Evolutionary conservation across 2,888 invertebrate genomes (phyloP), one percentile per base, ranked within the genome.

Genomic region (Ptilodon capucinus): DNA sequence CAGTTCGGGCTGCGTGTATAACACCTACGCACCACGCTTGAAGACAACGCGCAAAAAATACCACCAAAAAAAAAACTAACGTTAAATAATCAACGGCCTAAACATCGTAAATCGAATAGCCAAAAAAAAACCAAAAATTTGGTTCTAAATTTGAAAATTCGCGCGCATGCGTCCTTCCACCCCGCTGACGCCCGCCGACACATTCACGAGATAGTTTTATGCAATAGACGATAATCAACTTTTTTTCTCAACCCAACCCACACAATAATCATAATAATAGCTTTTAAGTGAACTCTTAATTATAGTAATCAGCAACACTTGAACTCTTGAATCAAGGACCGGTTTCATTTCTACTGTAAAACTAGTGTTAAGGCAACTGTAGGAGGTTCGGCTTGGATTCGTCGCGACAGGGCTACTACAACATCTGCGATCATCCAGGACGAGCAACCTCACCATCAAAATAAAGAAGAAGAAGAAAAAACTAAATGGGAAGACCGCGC

Each of bases 261-360:
- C 70, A 73, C 60, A 64, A 86, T 91, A 88, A 86, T 88, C 84
- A 76, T 68, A 60, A 60, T 19, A 78, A 85, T 90, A 90, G 90
- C 81, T 81, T 74, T 79, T 91, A 91, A 91, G 90, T 89, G 88
- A 61, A 83, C 77, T 81, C 80, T 67, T 83, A 82, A 81, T 77
- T 75, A 81, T 84, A 86, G 77, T 86, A 90, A 85, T 89, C 90
- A 83, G 91, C 91, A 90, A 90, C 91, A 90, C 91, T 90, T 90
- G 89, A 86, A 89, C 85, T 84, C 65, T 79, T 79, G 74, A 86
- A 66, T 74, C 63, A 62, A 65, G 46, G 71, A 86, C 87, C 84
- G 82, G 84, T 86, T 90, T 89, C 48, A 83, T 86, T 88, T 84
- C 64, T 74, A 80, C 86, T 84, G 76, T 86, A 84, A 83, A 69